These are phyloP conservation scores for Heteromurus nitidus DNA, from an alignment of 2,888 invertebrate genomes.

Conservation along the genomic window DNA sequence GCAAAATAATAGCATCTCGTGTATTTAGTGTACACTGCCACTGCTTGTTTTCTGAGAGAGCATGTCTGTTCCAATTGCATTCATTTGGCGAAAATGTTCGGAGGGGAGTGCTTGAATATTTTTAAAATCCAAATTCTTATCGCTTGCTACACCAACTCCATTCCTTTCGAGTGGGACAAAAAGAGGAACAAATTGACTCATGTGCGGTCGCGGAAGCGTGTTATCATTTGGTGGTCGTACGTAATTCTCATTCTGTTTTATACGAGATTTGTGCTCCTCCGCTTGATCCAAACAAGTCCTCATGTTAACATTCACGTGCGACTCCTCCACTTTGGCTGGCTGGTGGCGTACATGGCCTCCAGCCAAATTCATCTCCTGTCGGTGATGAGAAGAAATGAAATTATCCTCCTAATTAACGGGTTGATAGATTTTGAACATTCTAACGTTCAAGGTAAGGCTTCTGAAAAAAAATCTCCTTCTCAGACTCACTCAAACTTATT, in stretches of 20 bases:
- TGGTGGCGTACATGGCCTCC: slow-evolving; percentile 51
- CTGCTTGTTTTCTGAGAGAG: neutral
- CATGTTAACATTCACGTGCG: slow-evolving; percentile 47
- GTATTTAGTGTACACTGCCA: too few relatives aligned
- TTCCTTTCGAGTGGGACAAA: slow-evolving; percentile 58
- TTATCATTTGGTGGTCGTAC: slow-evolving; percentile 53
- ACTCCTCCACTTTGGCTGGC: slow-evolving; percentile 52
- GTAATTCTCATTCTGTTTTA: slow-evolving; percentile 51
- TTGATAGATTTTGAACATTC: slow-evolving; percentile 50
- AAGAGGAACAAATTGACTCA: slow-evolving; percentile 47
- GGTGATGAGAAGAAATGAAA: slow-evolving; percentile 54
- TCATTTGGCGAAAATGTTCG: slow-evolving; percentile 38
- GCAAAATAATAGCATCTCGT: too few relatives aligned
- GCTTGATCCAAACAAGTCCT: slow-evolving; percentile 50
- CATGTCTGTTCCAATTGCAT: slow-evolving; percentile 8
- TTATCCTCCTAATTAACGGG: slow-evolving; percentile 56
- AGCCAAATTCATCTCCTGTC: slow-evolving; percentile 56
- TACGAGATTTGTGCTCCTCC: slow-evolving; percentile 54
- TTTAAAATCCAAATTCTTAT: slow-evolving; percentile 58
- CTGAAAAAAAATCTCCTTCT: too few relatives aligned
- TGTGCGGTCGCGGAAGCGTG: slow-evolving; percentile 39
- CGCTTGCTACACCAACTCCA: slow-evolving; percentile 57
- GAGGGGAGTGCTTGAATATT: slow-evolving; percentile 58
- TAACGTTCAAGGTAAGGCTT: slow-evolving; percentile 53
- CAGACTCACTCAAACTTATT: neutral